Evolutionary conservation across 2,888 invertebrate species (phyloP), one percentile per base, ranked within the genome.

Genomic region (Campopleginae sp.): DNA sequence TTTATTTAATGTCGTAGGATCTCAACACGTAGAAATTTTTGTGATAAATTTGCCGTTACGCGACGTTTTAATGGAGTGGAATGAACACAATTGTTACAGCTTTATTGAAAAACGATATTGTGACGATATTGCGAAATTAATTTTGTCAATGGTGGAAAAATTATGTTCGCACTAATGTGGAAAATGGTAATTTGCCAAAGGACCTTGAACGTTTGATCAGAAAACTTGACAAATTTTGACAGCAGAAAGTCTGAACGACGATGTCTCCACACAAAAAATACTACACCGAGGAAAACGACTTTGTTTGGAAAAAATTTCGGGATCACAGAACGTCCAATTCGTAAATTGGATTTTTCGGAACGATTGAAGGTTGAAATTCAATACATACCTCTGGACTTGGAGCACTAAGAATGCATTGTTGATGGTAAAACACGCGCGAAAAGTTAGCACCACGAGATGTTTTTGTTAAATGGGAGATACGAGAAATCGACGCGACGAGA

Each of bases 401-500:
- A 54, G 27, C 23, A 23, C 66, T n/a, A 44, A 65, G 27, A 8
- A 51, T 17, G 23, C 51, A 14, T 14, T 17, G 48, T 14, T n/a
- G 19, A 27, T 48, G 23, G 14, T 8, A 1, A 33, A 77, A 66
- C 46, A 46, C 51, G 66, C 76, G 66, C 66, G 76, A 66, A 17
- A 51, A 17, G 46, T 46, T 46, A 6, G 8, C 33, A 44, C 58
- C 54, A 44, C 31, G 68, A 46, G 46, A 38, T 38, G 14, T 76
- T 58, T 78, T 78, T 31, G 17, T 38, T 19, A 70, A 51, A 61
- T 63, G 42, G 38, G 33, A 68, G 68, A 63, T 33, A 51, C 48
- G 63, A 48, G 58, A 70, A 82, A 71, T 82, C 70, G 79, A 82
- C 74, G 71, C 75, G 75, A 80, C 63, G 75, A 66, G 71, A 78